Conservation (phyloP, 2,888 invertebrate species). For the Arctia plantaginis region DNA sequence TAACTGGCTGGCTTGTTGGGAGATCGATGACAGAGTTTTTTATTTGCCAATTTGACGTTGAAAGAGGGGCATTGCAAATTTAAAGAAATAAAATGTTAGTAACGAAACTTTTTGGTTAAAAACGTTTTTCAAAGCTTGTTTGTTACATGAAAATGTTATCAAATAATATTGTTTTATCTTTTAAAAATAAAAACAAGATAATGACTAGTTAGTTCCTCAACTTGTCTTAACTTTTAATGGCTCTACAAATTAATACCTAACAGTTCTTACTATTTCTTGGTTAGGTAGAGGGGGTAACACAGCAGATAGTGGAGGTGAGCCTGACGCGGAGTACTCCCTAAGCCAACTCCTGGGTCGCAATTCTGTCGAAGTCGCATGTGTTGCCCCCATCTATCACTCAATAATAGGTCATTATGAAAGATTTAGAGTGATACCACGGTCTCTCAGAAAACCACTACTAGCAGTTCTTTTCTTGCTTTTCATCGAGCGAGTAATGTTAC, state of each 20-base stretch:
- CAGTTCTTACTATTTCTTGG: neutral
- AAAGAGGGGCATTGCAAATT: neutral
- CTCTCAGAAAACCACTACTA: no score
- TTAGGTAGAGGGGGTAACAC: no score
- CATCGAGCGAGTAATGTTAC: no score
- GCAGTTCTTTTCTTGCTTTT: no score
- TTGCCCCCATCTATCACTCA: no score
- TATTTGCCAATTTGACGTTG: neutral
- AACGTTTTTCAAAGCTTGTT: neutral
- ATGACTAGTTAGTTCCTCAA: neutral
- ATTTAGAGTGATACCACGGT: no score
- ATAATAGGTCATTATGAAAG: no score
- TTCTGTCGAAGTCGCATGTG: no score
- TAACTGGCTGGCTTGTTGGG: slow-evolving; percentile 8
- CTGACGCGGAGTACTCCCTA: no score
- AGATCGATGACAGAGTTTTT: slow-evolving; percentile 30
- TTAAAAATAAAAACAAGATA: neutral
- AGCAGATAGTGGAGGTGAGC: no score
- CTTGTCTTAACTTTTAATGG: neutral
- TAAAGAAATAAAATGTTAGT: neutral
- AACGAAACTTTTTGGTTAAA: neutral
- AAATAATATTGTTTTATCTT: neutral
- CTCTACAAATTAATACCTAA: neutral
- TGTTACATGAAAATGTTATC: neutral
- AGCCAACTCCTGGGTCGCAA: no score